Evolutionary conservation across 2,797 vertebrate genomes (phyloP), one percentile per base, ranked within the genome.

Genomic region (Meriones psammophilus): DNA sequence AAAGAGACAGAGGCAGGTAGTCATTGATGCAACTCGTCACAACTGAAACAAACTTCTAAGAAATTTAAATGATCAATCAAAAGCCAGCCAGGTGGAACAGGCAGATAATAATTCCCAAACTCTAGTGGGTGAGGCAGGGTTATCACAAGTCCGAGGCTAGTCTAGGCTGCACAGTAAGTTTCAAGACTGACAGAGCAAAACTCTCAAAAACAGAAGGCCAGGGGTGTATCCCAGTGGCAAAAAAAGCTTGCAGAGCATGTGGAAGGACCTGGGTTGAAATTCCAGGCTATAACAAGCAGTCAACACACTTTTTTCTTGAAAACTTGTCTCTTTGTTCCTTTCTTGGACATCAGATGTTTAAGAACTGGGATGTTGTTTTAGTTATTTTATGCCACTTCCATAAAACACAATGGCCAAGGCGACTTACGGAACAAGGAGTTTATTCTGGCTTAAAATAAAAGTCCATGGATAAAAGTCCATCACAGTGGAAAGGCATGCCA

Each of bases 1-100:
- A 66, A n/a, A 74, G 77, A 77, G 26, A 36, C 4, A 92, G 76
- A 95, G 36, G 14, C 30, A 94, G 33, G 68, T n/a, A 92, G 33
- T 12, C 22, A 88, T 42, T 66, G 33, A 14, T 8, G 0, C 22
- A 90, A 87, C 54, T 5, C 36, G 28, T 28, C 33, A 30, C 42
- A 56, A 22, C 36, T n/a, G 28, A 92, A 94, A 18, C 54, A 50
- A 50, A 91, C 18, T 94, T 83, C 33, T 24, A 68, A 78, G 9
- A 15, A 15, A 66, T 33, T 58, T 73, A 90, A 83, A 94, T 50
- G 39, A 50, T 39, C n/a, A 73, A 73, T 22, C n/a, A 50, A 73
- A 87, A 36, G 33, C 22, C 68, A 39, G 13, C 5, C 54, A 42
- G 58, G 17, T 14, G 36, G 26, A 2, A 4, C 15, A 8, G 17